phyloP scores from a whole-genome alignment of 2,888 invertebrate genomes.

The Sycophila texana region DNA sequence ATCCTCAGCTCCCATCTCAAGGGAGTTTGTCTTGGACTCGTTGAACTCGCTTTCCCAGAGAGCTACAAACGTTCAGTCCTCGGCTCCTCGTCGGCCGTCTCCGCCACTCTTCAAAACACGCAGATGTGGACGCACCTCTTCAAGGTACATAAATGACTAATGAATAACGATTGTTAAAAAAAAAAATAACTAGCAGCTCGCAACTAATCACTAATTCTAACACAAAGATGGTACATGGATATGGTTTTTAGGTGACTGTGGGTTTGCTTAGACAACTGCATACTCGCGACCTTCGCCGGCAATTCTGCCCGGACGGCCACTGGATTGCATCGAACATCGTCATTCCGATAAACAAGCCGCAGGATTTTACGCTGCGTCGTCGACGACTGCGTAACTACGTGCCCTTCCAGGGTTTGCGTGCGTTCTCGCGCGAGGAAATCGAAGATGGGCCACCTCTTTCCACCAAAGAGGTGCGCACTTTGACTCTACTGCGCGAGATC shows the following conservation, averaged over 20 bases:
- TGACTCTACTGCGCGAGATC: slow-evolving; percentile 92
- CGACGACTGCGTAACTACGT: slow-evolving; percentile 74
- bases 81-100: slow-evolving; percentile 59
- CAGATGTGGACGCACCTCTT: slow-evolving; percentile 88
- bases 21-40: slow-evolving; percentile 89
- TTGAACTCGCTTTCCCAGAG: slow-evolving; percentile 91
- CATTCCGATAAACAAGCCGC: slow-evolving; percentile 77
- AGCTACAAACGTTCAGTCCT: slow-evolving; percentile 79
- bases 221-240: too few species aligned
- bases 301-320: slow-evolving; percentile 84
- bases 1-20: slow-evolving; percentile 85
- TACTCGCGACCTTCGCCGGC: slow-evolving; percentile 89
- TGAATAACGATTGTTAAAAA: too few species aligned
- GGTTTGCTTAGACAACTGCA: slow-evolving; percentile 88
- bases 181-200: too few species aligned
- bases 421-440: slow-evolving; percentile 79
- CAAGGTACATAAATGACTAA: slow-evolving; percentile 78
- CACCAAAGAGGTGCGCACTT: slow-evolving; percentile 89
- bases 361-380: slow-evolving; percentile 78
- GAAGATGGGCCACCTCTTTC: slow-evolving; percentile 91
- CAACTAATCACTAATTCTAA: slow-evolving; percentile 76
- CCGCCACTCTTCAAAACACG: slow-evolving; percentile 75
- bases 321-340: slow-evolving; percentile 80
- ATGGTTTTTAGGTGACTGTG: slow-evolving; percentile 78
- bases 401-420: slow-evolving; percentile 78